Percentiles rank a stretch among this genome's conserved stretches.
Conservation (phyloP, 2,797 vertebrate genomes). For the Galagoides demidoff region DNA sequence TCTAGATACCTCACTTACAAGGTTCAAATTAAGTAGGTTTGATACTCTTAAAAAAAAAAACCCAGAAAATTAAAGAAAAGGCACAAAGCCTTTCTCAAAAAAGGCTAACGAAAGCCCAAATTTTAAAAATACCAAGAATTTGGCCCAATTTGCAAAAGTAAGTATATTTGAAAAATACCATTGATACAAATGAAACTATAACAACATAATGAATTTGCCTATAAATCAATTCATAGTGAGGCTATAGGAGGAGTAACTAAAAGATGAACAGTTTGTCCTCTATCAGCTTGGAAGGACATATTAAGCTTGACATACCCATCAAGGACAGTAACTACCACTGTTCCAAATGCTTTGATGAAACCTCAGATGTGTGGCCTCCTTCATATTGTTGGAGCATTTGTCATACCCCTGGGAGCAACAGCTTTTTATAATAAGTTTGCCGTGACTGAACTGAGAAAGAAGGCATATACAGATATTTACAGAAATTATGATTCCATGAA, state of each 20-base stretch:
- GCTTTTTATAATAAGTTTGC: not conserved
- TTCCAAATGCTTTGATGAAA: not conserved
- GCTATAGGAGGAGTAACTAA: not conserved
- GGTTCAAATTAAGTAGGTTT: not conserved
- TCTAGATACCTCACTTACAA: not conserved
- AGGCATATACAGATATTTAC: not conserved
- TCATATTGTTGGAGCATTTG: not conserved
- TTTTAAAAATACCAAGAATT: not conserved
- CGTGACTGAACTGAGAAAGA: not conserved
- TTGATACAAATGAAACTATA: slow-evolving; percentile 45
- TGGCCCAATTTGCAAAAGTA: slow-evolving; percentile 36
- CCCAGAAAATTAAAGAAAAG: not conserved
- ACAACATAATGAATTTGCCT: not conserved
- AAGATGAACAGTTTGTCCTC: not conserved
- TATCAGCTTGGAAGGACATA: not conserved
- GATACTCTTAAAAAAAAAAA: not conserved
- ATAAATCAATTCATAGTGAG: not conserved
- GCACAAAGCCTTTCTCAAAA: slow-evolving; percentile 16
- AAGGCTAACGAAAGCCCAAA: not conserved
- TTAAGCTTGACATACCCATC: not conserved
- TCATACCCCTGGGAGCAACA: not conserved
- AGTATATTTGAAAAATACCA: not conserved
- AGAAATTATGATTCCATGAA: not conserved
- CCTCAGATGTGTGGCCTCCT: not conserved
- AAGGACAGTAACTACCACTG: not conserved